These are phyloP conservation scores for Athalia rosae DNA, from an alignment of 2,888 invertebrate species.

Conservation along the genomic window DNA sequence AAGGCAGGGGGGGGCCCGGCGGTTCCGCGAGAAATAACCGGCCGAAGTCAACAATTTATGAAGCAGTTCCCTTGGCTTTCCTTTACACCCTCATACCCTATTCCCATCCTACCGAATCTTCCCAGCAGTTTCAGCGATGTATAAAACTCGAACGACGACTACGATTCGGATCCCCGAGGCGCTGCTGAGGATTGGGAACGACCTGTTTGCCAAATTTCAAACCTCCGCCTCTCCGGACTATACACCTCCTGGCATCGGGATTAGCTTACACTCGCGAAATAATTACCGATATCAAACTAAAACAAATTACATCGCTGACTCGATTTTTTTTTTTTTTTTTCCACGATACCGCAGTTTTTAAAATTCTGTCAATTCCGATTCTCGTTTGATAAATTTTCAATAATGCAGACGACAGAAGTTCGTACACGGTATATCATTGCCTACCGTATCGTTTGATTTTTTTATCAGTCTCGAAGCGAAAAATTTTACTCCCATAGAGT, in stretches of 20 bases:
- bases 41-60: constrained; percentile 14
- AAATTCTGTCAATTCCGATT: too few relatives aligned
- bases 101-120: not conserved
- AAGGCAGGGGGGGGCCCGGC: not conserved
- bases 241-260: not conserved
- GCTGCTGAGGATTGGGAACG: constrained; percentile 19
- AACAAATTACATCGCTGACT: too few relatives aligned
- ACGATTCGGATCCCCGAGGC: not conserved
- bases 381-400: too few relatives aligned
- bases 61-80: not conserved
- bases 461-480: too few relatives aligned
- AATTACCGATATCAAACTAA: too few relatives aligned
- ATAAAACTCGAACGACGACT: constrained; percentile 11
- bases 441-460: too few relatives aligned
- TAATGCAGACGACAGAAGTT: too few relatives aligned
- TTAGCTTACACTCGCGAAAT: too few relatives aligned
- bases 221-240: not conserved
- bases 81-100: not conserved
- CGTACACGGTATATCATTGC: too few relatives aligned
- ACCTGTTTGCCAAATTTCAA: constrained; percentile 35
- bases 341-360: too few relatives aligned
- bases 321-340: too few relatives aligned
- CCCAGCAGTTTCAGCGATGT: not conserved
- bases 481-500: too few relatives aligned
- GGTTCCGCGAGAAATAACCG: not conserved